Percentiles rank a stretch among this genome's conserved stretches.
phyloP scores from a whole-genome alignment of 2,797 vertebrate genomes.

The Brachyrhaphis roseni region DNA sequence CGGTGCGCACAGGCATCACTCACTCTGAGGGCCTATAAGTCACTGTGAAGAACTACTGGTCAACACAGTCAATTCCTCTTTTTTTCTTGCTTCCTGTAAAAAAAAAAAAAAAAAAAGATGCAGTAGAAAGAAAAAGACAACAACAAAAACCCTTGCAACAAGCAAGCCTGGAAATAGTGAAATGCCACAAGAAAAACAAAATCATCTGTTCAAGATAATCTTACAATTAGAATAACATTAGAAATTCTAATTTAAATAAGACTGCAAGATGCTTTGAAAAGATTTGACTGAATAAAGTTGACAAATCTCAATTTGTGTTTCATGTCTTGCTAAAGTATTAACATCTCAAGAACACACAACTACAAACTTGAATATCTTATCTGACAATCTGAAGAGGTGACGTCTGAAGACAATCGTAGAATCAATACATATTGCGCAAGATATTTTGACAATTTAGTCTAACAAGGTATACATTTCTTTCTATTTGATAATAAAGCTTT shows the following conservation, averaged over 20 bases:
- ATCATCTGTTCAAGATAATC: constrained; percentile 62
- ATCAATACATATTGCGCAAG: background rate
- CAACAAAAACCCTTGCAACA: constrained; percentile 31
- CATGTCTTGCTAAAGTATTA: background rate
- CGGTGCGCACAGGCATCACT: constrained; percentile 64
- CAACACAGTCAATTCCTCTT: constrained; percentile 70
- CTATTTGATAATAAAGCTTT: background rate
- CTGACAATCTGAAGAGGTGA: background rate
- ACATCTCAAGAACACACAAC: background rate
- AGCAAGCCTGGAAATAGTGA: constrained; percentile 52
- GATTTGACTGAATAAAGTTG: constrained; percentile 41
- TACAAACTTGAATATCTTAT: background rate
- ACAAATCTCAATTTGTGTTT: constrained; percentile 21
- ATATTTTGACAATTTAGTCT: background rate
- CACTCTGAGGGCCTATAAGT: constrained; percentile 79
- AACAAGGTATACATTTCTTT: background rate
- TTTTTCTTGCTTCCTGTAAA: constrained; percentile 39
- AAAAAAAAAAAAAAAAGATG: constrained; percentile 43
- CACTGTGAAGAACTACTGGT: constrained; percentile 73
- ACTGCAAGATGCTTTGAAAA: constrained; percentile 59
- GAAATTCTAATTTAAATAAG: constrained; percentile 57
- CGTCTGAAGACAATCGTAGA: background rate
- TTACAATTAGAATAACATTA: constrained; percentile 64
- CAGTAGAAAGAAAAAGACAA: constrained; percentile 59
- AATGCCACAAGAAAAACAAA: constrained; percentile 67